Base-by-base conservation (phyloP, 2,797 vertebrate species). In the Sebastolobus alascanus region DNA sequence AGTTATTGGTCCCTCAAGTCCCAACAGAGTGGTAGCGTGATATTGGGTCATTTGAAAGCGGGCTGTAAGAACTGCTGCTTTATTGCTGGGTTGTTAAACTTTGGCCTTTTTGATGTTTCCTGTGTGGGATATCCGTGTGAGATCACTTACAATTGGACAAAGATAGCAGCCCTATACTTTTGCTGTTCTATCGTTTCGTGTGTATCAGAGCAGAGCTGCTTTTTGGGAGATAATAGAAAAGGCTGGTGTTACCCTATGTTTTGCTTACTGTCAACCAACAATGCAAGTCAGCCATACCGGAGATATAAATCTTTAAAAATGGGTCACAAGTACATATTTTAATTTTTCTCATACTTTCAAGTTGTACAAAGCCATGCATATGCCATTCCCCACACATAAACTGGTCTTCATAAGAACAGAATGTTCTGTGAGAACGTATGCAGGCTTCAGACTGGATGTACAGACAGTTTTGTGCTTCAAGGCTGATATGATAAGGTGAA, bases 21-120 rank as follows among this genome's bases (percentile, higher is more conserved):
- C 68, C 54, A 29, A 89, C 83, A 74, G 84, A 87, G 82, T 77
- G 77, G 67, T 35, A 6, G 70, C 68, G 85, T 87, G 87, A 93
- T 91, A 89, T 79, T 84, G 84, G 77, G 82, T 91, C 89, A 82
- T 74, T 90, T 91, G 87, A 92, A 91, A 84, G 72, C 69, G 80
- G 79, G 75, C 86, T 90, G 87, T 87, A 69, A 85, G 77, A 87
- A 85, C 67, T 64, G 75, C 77, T 85, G 43, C 18, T 94, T 93
- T 92, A 93, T 91, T 83, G 82, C 86, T 58, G 56, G 79, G 82
- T 31, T 80, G 87, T 95, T 95, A 93, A 93, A 91, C 92, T 90
- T 73, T 94, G 90, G 73, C 89, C 90, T 85, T 65, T 65, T 82
- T 75, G 72, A 86, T 89, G 84, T 55, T 77, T 91, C 77, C 84